Evolutionary conservation across 2,797 vertebrate species (phyloP), one percentile per base, ranked within the genome.

Genomic region (Eidolon dupreanum): DNA sequence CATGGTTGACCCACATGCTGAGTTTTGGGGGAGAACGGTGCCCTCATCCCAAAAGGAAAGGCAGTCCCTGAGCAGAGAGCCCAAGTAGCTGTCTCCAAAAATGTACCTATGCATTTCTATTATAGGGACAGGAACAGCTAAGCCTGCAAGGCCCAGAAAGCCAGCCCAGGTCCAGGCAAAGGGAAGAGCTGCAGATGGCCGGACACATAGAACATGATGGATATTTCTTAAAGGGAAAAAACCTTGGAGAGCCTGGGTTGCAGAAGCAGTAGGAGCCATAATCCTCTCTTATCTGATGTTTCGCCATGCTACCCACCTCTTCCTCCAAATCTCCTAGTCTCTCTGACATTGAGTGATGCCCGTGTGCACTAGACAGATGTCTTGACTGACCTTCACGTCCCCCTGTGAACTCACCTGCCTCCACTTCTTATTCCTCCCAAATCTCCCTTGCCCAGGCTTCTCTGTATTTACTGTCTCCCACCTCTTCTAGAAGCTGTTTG

Each of bases 391-490:
- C n/a, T 1, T 53, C 11, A 3, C 36, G 1, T 10, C 59, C 31
- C 9, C 88, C 53, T 31, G 0, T 0, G 9, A 51, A 57, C n/a
- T 36, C 22, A 8, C 11, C 57, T 19, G 8, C 0, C 0, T 43
- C 55, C 1, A 8, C n/a, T 66, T 43, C 73, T 88, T 26, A 2
- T 33, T 53, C 75, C 92, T 66, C 28, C 77, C n/a, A 4, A 8
- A 11, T 41, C 84, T 61, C 24, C 10, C 85, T 38, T 0, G 0
- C 36, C 73, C 53, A 0, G 5, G 1, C 5, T 59, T 53, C 33
- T 66, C 31, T 46, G 4, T 57, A 6, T 59, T 7, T 5, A 2
- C 19, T 3, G 0, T 15, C 49, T 66, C 57, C 19, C 5, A 24
- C 36, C 24, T 38, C 66, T 65, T 74, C 46, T 57, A 22, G 33